phyloP scores from a whole-genome alignment of 1,140 invertebrate genomes.

The Ptiloglossa arizonensis region DNA sequence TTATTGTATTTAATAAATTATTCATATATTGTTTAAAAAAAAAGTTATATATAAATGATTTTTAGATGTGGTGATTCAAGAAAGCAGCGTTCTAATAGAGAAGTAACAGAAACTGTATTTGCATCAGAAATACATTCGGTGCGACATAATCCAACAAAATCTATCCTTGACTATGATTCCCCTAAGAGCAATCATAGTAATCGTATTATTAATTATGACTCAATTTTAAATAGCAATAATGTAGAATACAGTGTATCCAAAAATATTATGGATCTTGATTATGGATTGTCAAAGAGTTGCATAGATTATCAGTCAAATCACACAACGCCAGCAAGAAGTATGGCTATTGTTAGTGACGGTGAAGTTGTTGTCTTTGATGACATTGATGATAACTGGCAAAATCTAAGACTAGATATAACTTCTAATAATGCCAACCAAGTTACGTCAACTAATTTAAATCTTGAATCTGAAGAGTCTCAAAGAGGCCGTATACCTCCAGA shows the following conservation, averaged over 20 bases:
- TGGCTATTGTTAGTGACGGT: slow-evolving; percentile 85
- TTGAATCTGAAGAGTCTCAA: slow-evolving; percentile 71
- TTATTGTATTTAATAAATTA: slow-evolving; percentile 25
- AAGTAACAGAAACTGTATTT: slow-evolving; percentile 86
- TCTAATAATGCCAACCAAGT: slow-evolving; percentile 67
- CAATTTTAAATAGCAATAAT: slow-evolving; percentile 81
- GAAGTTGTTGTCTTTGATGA: slow-evolving; percentile 92
- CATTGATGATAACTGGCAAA: slow-evolving; percentile 89
- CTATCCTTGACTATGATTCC: slow-evolving; percentile 79
- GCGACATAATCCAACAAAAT: slow-evolving; percentile 79
- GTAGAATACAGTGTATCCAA: slow-evolving; percentile 79
- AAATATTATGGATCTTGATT: slow-evolving; percentile 80
- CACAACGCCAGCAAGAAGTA: slow-evolving; percentile 78
- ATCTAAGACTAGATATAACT: slow-evolving; percentile 77
- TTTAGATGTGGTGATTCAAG: slow-evolving; percentile 81
- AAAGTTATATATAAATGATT: neutral
- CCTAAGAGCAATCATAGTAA: slow-evolving; percentile 76
- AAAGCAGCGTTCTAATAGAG: slow-evolving; percentile 81
- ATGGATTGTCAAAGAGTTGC: slow-evolving; percentile 79
- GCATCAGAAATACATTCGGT: slow-evolving; percentile 85
- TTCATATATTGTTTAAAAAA: slow-evolving; percentile 14
- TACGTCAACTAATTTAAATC: slow-evolving; percentile 66
- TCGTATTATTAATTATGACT: slow-evolving; percentile 79
- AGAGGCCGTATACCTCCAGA: slow-evolving; percentile 74
- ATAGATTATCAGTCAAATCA: slow-evolving; percentile 80